Evolutionary conservation across 2,797 vertebrate genomes (phyloP), one percentile per base, ranked within the genome.

Genomic region (Lindbergichthys nudifrons): DNA sequence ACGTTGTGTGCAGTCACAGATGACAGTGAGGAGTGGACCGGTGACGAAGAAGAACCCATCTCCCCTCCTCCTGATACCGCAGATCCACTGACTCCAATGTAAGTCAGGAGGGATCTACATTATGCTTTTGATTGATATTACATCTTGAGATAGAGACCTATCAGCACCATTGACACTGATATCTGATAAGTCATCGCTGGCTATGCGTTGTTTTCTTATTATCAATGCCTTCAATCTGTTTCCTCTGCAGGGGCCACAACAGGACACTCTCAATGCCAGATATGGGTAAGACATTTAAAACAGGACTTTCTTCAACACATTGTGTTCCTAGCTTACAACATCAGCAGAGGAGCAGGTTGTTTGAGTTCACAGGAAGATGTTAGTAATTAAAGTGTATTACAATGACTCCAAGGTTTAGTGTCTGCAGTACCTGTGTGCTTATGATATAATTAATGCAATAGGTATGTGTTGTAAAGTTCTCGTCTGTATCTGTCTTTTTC

Each of bases 1-100:
- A 26, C 50, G 50, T 69, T 56, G 59, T 77, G 16, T 60, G 83
- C 77, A 96, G 95, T 94, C 80, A 56, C 90, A 75, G 94, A 96
- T 16, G 93, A 95, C 84, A 95, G 94, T 10, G 95, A 96, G 53
- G 95, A 95, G 76, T 95, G 95, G 94, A 83, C 82, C 1, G 63
- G 18, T 50, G 94, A 95, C 5, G 95, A 96, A 0, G 93, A 95
- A 0, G 95, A 95, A 0, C 18, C 75, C 3, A 12, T 63, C 4
- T 86, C 89, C 8, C 77, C 89, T 32, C 12, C 61, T 5, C 3
- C 54, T 12, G 78, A 81, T 1, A 10, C 43, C 26, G 3, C 36
- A 62, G 65, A 91, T 13, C 36, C 48, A 7, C 32, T 45, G 1
- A 26, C 16, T 64, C 39, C 71, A n/a, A 0, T 32, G 94, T 95